Base-by-base conservation (phyloP, 2,888 invertebrate species). In the Oeneis ivallda region DNA sequence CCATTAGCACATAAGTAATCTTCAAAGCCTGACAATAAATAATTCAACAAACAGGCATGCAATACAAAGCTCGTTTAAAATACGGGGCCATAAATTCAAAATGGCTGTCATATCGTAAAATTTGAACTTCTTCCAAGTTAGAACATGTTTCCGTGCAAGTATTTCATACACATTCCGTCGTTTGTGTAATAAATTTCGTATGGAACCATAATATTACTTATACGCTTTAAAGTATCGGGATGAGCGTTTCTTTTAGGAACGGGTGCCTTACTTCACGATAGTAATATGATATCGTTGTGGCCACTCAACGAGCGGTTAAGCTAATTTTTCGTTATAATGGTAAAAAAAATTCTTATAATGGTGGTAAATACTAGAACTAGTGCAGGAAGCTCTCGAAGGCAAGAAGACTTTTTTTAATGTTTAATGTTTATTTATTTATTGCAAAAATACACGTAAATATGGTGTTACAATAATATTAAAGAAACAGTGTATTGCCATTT, bases 31-130 rank as follows among this genome's bases (percentile, higher is more conserved):
- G n/a, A n/a, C n/a, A n/a, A n/a, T n/a, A 45, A 45, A 45, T 59
- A 17, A 47, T 45, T 1, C 17, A 1, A 59, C 9, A 59, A 9
- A 49, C 34, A 50, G 8, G 39, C 60, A 37, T 60, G 19, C 34
- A 49, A 37, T 50, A 49, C 37, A 60, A 37, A 49, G 60, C 37
- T 39, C 49, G 49, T 15, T 58, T 53, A 34, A 58, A 58, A 47
- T 8, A 49, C 19, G 49, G n/a, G 49, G 17, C 9, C 37, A 37
- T 60, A 60, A 60, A 60, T 60, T 50, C 60, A 60, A 60, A 50
- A 60, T 60, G 60, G 60, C 60, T 50, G 60, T 60, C 47, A 11
- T 59, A 43, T 59, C 60, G 17, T 60, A 49, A 60, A 58, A 58
- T 58, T 43, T 58, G 45, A 26, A 58, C 57, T 58, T 58, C 37